Conservation (phyloP, 2,888 invertebrate genomes). For the Cyclophora albipunctata region DNA sequence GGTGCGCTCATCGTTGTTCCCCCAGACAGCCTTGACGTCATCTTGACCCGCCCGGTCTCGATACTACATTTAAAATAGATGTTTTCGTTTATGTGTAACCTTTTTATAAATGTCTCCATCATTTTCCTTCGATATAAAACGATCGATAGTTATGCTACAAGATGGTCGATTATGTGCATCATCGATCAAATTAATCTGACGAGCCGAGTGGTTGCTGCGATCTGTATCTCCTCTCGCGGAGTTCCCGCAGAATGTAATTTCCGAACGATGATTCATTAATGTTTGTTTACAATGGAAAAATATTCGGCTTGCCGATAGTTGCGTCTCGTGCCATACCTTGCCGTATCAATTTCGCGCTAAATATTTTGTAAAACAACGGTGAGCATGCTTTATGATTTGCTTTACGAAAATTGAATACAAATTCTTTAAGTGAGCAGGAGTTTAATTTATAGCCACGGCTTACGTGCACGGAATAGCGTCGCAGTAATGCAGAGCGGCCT, state of each 20-base stretch:
- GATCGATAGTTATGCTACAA: slow-evolving; percentile 12
- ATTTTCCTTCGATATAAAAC: slow-evolving; percentile 9
- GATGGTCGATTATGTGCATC: slow-evolving; percentile 17
- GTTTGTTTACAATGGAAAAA: slow-evolving; percentile 25
- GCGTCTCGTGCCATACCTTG: too few species aligned
- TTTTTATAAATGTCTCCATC: slow-evolving; percentile 25
- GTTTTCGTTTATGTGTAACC: slow-evolving; percentile 22
- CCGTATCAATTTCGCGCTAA: too few species aligned
- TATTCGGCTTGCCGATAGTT: slow-evolving; percentile 8
- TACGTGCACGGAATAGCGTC: slow-evolving; percentile 54
- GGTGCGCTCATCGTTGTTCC: slow-evolving; percentile 24
- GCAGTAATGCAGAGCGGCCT: slow-evolving; percentile 59
- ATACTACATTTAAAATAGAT: slow-evolving; percentile 33
- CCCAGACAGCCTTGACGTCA: slow-evolving; percentile 34
- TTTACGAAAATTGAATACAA: slow-evolving; percentile 3
- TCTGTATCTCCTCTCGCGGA: slow-evolving; percentile 18
- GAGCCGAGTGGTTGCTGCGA: slow-evolving; percentile 11
- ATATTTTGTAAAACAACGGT: too few species aligned
- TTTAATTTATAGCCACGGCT: slow-evolving; percentile 28
- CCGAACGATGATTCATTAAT: slow-evolving; percentile 26
- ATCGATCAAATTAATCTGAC: slow-evolving; percentile 26
- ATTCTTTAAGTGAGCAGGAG: slow-evolving; percentile 5
- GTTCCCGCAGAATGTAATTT: slow-evolving; percentile 24
- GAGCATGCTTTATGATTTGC: slow-evolving; percentile 6
- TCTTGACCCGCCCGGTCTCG: slow-evolving; percentile 33